Conservation (phyloP, 2,113 vertebrate genomes). For the Balaeniceps rex region DNA sequence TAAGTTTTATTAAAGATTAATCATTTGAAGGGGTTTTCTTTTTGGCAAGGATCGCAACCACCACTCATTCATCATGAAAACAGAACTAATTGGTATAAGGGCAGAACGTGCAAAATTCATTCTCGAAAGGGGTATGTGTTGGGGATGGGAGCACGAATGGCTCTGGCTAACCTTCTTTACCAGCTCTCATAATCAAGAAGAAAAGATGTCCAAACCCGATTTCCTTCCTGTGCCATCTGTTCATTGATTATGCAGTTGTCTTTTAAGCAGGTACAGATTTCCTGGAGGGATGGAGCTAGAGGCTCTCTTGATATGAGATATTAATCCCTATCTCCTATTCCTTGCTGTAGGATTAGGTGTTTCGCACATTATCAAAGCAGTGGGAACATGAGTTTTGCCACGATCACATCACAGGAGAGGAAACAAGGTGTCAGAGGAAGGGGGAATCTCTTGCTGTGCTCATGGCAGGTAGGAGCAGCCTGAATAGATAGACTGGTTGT, state of each 20-base stretch:
- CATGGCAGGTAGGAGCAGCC: neutral
- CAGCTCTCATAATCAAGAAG: neutral
- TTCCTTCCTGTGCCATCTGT: neutral
- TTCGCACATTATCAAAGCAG: neutral
- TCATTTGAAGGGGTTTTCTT: neutral
- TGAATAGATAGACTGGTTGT: neutral
- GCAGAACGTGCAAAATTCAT: neutral
- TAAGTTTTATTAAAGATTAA: conserved; percentile 16
- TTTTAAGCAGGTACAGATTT: neutral
- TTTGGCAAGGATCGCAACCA: neutral
- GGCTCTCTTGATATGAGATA: neutral
- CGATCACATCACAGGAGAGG: neutral
- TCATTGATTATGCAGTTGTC: neutral
- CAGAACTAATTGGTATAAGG: neutral
- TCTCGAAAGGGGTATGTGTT: neutral
- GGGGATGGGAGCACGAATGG: neutral
- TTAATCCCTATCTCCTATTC: neutral
- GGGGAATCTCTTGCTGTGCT: neutral
- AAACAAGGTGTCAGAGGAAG: neutral
- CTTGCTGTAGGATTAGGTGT: neutral
- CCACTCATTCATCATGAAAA: neutral
- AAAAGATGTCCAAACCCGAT: neutral
- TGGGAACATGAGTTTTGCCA: neutral
- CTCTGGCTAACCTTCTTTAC: neutral
- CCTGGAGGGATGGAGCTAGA: neutral